A percentile compares a stretch with the other conserved stretches of the same genome.
phyloP scores from a whole-genome alignment of 37 sponge, comb jelly and placozoan species.

The Hormiphora californensis region DNA sequence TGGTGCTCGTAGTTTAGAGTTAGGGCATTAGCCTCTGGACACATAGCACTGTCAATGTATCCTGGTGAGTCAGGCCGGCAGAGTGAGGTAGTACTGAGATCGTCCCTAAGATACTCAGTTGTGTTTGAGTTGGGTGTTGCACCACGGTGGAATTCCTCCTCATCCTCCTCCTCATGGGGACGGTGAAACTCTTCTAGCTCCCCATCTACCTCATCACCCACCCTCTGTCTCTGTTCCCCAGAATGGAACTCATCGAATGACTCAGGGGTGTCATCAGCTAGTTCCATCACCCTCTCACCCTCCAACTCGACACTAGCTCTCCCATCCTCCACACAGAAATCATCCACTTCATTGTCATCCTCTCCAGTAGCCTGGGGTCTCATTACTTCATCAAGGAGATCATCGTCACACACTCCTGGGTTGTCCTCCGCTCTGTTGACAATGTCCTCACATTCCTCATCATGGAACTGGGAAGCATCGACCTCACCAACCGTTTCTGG shows the following conservation, averaged over 20 bases:
- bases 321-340: slow-evolving; percentile 33
- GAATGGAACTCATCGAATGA: neutral
- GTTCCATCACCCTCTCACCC: neutral
- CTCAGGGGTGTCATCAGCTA: slow-evolving; percentile 22
- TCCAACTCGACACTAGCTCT: slow-evolving; percentile 15
- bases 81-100: neutral
- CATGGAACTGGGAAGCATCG: neutral
- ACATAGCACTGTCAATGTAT: neutral
- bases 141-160: slow-evolving; percentile 29
- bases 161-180: slow-evolving; percentile 28
- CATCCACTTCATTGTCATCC: slow-evolving; percentile 33
- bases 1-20: slow-evolving; percentile 10
- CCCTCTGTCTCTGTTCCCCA: neutral
- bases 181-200: slow-evolving; percentile 22
- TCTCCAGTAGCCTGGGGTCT: neutral
- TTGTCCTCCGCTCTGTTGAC: neutral
- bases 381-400: slow-evolving; percentile 36
- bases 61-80: neutral
- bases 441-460: slow-evolving; percentile 5
- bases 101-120: slow-evolving; percentile 14
- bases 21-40: slow-evolving; percentile 20
- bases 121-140: slow-evolving; percentile 2
- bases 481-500: neutral
- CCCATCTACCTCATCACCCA: neutral
- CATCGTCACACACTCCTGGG: neutral